Conservation (phyloP, 2,797 vertebrate genomes). For the Austrolebias charrua region DNA sequence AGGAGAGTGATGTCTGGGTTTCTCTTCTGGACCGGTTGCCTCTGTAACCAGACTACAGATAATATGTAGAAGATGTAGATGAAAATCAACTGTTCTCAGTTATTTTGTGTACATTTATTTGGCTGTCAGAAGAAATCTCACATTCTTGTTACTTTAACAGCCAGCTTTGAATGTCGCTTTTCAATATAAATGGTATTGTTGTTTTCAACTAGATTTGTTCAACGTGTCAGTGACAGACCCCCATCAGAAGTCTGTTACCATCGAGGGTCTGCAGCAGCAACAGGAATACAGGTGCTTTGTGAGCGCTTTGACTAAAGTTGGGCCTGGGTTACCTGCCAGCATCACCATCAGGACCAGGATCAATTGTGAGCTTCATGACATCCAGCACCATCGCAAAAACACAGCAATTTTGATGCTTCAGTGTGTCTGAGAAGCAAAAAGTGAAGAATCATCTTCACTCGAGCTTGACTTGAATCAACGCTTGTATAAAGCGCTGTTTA, state of each 20-base stretch:
- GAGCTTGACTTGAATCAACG: background rate
- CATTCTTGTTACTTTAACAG: background rate
- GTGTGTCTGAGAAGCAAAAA: background rate
- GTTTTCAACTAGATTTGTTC: slow-evolving; percentile 32
- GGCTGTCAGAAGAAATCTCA: background rate
- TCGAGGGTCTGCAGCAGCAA: slow-evolving; percentile 68
- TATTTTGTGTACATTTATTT: background rate
- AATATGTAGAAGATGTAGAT: too few relatives aligned
- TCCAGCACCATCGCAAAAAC: background rate
- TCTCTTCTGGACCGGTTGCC: too few relatives aligned
- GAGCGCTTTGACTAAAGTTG: slow-evolving; percentile 75
- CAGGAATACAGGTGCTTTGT: slow-evolving; percentile 73
- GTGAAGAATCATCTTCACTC: background rate
- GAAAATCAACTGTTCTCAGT: background rate
- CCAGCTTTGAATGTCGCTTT: background rate
- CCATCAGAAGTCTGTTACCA: slow-evolving; percentile 64
- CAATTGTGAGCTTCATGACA: slow-evolving; percentile 52
- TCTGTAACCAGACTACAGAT: too few relatives aligned
- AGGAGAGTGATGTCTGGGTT: too few relatives aligned
- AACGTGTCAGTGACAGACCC: slow-evolving; percentile 71
- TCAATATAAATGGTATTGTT: background rate
- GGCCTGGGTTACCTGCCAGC: slow-evolving; percentile 55
- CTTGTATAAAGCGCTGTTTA: background rate
- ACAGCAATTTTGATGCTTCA: background rate
- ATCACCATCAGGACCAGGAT: slow-evolving; percentile 48